Conservation (phyloP, 2,888 invertebrate genomes). For the Eutolmus rufibarbis region DNA sequence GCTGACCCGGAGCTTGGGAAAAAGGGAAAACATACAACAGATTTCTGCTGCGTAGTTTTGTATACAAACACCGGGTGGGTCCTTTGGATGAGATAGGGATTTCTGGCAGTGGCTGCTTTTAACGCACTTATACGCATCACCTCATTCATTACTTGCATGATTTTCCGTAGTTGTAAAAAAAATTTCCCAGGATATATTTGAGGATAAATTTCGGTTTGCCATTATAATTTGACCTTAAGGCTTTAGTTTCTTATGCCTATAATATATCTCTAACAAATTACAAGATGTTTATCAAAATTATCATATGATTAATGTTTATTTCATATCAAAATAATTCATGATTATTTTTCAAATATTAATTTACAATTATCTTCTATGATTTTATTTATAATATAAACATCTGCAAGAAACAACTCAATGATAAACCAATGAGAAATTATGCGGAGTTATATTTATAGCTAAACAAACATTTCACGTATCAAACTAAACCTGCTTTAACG, state of each 20-base stretch:
- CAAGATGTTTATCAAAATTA: not conserved
- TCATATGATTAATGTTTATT: not conserved
- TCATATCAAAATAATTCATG: not conserved
- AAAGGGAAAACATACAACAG: not conserved
- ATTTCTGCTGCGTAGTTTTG: not conserved
- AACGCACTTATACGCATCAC: not conserved
- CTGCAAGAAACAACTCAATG: too few relatives aligned
- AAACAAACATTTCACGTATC: too few relatives aligned
- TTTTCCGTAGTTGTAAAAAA: not conserved
- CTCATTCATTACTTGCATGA: not conserved
- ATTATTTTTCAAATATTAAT: too few relatives aligned
- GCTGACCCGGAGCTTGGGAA: not conserved
- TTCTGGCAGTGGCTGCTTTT: not conserved
- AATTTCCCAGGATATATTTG: not conserved
- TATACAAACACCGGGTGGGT: not conserved
- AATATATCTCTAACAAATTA: not conserved
- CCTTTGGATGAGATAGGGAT: not conserved
- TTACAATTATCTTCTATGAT: too few relatives aligned
- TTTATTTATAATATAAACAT: too few relatives aligned
- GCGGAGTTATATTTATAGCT: too few relatives aligned
- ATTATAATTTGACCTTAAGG: not conserved
- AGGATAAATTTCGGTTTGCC: not conserved
- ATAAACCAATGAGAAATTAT: too few relatives aligned
- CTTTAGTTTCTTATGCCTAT: not conserved
- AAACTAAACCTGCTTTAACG: too few relatives aligned